Base-by-base conservation (phyloP, 2,113 vertebrate species). In the Tragelaphus buxtoni region DNA sequence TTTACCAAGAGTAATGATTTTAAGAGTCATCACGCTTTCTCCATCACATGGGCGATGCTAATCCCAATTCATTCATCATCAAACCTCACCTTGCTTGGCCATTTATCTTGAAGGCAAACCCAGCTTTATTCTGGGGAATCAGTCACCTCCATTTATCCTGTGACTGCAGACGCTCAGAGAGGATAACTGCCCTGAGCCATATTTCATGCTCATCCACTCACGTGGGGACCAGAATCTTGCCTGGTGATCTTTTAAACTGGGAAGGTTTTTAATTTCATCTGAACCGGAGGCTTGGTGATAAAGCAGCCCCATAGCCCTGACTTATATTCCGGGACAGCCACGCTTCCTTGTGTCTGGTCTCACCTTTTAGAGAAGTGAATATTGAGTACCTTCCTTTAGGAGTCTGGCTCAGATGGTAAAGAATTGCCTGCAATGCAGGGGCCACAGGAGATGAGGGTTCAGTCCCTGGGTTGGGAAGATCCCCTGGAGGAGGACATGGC, bases 1-100 rank as follows among this genome's bases (percentile, higher is more conserved):
- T 96, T 97, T 92, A 96, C 90, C 84, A 92, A 94, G 95, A 97
- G 55, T 92, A 96, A 98, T 97, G 96, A 94, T 92, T 95, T 95
- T 90, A 96, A 96, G 90, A 95, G 84, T 95, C 92, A 94, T 85
- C 35, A 92, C 28, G 85, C 69, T 88, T 96, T 97, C 92, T 94
- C 76, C 79, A 88, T 95, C 97, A 90, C 4, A 16, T 80, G 81
- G 84, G 94, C 90, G 53, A 88, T 96, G 88, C 51, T 97, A 97
- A 97, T 97, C 94, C 94, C 76, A 85, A 9, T 93, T 81, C 92
- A 97, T 97, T 96, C 95, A 96, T 42, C 72, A 97, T 51, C 69
- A 95, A 95, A 56, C 58, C 65, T 95, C 83, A 83, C 90, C 53
- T 92, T 53, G 79, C 89, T 91, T 63, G 30, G 72, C 74, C 58